Percentiles rank a stretch among this genome's conserved stretches.
phyloP scores from a whole-genome alignment of 2,888 invertebrate genomes.

The Eristalis intricaria region DNA sequence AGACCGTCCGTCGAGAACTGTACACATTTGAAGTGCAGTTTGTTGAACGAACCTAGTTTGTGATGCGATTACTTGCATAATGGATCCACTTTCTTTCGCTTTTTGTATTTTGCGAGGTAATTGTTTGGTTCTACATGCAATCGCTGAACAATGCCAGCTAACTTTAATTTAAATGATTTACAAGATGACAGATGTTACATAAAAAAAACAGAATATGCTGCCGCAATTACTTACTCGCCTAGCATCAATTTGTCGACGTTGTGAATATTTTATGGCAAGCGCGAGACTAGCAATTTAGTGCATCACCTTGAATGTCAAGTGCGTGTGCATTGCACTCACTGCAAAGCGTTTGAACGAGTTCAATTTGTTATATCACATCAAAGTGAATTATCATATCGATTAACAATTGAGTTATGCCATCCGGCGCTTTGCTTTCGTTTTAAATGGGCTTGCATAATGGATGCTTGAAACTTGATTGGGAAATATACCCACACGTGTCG shows the following conservation, averaged over 20 bases:
- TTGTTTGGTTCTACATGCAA: background rate
- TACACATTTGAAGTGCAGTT: background rate
- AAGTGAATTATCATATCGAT: background rate
- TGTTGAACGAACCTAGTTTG: background rate
- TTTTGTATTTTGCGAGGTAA: background rate
- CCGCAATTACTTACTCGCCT: background rate
- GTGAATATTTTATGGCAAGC: background rate
- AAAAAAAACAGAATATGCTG: background rate
- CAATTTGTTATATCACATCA: background rate
- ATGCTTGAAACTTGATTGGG: too few relatives aligned
- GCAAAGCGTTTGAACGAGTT: background rate
- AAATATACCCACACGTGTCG: too few relatives aligned
- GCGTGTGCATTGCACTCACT: background rate
- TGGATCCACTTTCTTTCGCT: background rate
- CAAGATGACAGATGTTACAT: background rate
- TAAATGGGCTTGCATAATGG: too few relatives aligned
- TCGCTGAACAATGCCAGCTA: background rate
- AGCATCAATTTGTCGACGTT: background rate
- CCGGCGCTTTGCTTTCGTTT: too few relatives aligned
- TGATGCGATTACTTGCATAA: background rate
- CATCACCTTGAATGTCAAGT: background rate
- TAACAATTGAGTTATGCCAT: background rate
- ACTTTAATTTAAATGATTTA: background rate
- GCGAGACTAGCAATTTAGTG: background rate
- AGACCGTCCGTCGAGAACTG: background rate